Conservation (phyloP, 2,113 vertebrate genomes). For the Eonycteris spelaea region DNA sequence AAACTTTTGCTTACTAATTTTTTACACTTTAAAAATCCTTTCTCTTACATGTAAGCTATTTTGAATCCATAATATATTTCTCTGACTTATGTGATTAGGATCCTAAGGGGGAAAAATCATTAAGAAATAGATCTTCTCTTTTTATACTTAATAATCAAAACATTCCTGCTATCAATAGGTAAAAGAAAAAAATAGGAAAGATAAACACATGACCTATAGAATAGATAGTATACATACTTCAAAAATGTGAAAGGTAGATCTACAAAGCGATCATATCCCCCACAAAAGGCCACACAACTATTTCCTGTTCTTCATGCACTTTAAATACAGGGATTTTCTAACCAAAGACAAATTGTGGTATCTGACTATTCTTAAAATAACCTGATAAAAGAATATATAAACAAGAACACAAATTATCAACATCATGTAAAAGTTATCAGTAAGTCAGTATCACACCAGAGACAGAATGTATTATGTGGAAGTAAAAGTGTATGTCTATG, state of each 20-base stretch:
- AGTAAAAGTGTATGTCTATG: not conserved
- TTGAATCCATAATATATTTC: not conserved
- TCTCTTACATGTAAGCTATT: not conserved
- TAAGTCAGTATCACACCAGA: not conserved
- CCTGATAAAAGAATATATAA: not conserved
- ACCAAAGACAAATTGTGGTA: not conserved
- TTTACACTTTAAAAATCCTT: not conserved
- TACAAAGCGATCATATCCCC: not conserved
- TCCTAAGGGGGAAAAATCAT: not conserved
- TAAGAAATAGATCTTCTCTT: not conserved
- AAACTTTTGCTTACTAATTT: not conserved
- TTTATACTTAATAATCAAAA: not conserved
- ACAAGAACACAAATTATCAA: not conserved
- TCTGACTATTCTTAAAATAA: not conserved
- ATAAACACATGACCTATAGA: not conserved
- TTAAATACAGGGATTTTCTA: not conserved
- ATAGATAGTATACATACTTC: not conserved
- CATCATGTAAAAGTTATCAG: not conserved
- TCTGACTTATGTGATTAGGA: not conserved
- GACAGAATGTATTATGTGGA: not conserved
- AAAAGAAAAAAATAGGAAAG: not conserved
- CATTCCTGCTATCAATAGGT: not conserved
- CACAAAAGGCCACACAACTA: not conserved
- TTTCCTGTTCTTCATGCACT: not conserved
- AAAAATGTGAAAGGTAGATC: not conserved